Evolutionary conservation across 1,140 invertebrate genomes (phyloP), one percentile per base, ranked within the genome.

Genomic region (Sycophila sp.): DNA sequence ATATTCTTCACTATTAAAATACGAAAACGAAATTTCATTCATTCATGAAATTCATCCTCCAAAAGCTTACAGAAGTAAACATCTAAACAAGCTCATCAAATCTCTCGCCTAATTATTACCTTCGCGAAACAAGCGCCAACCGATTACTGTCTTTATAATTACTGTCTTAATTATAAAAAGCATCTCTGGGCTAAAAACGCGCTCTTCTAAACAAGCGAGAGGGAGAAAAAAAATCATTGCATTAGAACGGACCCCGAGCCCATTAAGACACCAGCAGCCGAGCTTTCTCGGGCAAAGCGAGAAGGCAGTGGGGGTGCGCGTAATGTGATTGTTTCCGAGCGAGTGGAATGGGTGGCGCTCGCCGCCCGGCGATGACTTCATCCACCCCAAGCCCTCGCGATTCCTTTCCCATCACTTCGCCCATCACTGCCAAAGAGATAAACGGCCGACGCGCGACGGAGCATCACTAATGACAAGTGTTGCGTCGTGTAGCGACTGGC

Each of bases 301-400:
- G 71, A 73, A 66, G 56, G 24, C 64, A 66, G 67, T 67, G 22
- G 7, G n/a, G 15, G 36, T 2, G 30, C 62, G 49, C 51, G 32
- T 86, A 86, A 86, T 86, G 83, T 86, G 83, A 86, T 86, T 86
- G 84, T 86, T 86, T 86, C 82, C 84, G 72, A 80, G 69, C 78
- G 79, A 81, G 75, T 77, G 77, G 70, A 59, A 76, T 64, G 63
- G 69, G 68, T 62, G 64, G 55, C 65, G 64, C 77, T 72, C 45
- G 34, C 30, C 42, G 51, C 30, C 19, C 26, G 77, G 19, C 6
- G 84, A 86, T 85, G 83, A 83, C 81, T 86, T 81, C 79, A 85
- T 86, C 77, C 40, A 24, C 45, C 38, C 36, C 55, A 58, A n/a
- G 24, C 56, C 4, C 19, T 45, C 30, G 45, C 17, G 13, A 63